Conservation (phyloP, 1,140 invertebrate genomes). For the Asbolus verrucosus region DNA sequence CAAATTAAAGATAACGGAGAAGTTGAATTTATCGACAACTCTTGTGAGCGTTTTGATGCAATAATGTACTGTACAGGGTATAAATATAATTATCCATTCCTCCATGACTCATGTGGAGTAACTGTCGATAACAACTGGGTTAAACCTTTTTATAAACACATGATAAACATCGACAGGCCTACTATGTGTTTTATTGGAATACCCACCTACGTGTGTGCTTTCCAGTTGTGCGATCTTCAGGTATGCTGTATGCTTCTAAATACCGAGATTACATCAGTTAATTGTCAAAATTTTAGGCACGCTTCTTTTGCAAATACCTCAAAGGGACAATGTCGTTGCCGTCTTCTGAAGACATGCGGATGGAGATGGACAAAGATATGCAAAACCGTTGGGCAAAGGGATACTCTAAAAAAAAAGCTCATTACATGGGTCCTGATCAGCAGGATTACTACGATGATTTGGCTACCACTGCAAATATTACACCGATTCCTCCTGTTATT, state of each 20-base stretch:
- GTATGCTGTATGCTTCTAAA: no score
- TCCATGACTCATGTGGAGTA: constrained; percentile 72
- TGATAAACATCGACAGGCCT: constrained; percentile 78
- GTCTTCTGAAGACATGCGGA: constrained; percentile 67
- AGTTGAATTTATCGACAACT: constrained; percentile 63
- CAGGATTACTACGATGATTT: constrained; percentile 54
- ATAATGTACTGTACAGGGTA: constrained; percentile 78
- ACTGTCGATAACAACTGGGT: constrained; percentile 71
- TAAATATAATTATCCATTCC: constrained; percentile 75
- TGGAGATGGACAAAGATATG: constrained; percentile 65
- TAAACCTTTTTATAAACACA: constrained; percentile 79
- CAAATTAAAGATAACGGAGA: constrained; percentile 50
- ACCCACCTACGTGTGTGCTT: constrained; percentile 71
- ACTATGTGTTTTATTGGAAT: constrained; percentile 81
- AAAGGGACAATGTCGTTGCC: constrained; percentile 62
- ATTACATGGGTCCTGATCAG: constrained; percentile 54
- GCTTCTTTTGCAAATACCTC: constrained; percentile 50
- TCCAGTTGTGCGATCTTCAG: constrained; percentile 77
- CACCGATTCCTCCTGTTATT: constrained; percentile 45
- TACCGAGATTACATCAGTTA: no score
- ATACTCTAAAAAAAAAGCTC: constrained; percentile 41
- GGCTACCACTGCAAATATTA: constrained; percentile 53
- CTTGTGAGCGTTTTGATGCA: constrained; percentile 66
- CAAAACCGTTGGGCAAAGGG: constrained; percentile 45
- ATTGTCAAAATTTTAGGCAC: constrained; percentile 46